Evolutionary conservation across 2,797 vertebrate species (phyloP), one percentile per base, ranked within the genome.

Genomic region (Triplophysa yarkandensis): DNA sequence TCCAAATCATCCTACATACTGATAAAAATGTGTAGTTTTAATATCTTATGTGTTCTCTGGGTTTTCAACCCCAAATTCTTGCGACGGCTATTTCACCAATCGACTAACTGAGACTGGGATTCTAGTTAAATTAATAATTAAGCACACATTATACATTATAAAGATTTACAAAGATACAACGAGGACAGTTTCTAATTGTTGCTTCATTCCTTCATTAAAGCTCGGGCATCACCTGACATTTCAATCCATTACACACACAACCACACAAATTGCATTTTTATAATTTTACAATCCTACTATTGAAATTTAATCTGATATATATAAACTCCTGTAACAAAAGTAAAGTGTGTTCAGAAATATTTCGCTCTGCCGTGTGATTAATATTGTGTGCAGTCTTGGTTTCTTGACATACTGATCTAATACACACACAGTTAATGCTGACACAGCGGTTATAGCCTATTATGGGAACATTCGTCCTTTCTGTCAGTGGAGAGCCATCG

Each of bases 401-500:
- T 58, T 58, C 63, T 66, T 58, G 62, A 74, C 62, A 25, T 74
- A 25, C 52, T 66, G 63, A 74, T 48, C 62, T 74, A 74, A 74
- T 58, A 68, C 44, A 76, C 63, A 75, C 32, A 34, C 19, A 23
- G 75, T 36, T 62, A 68, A 68, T 39, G 61, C 61, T 55, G 70
- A 68, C 44, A 80, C 43, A 61, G 67, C 60, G 34, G 58, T 58
- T 66, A 46, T 57, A 58, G 72, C 55, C 72, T 80, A 76, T 82
- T 78, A 78, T 78, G 78, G 69, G 77, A 78, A 78, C 76, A 74
- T 78, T 78, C 60, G 68, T 70, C 64, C 68, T 76, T 72, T 72
- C 68, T 73, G 74, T 76, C 74, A 67, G 67, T 28, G 36, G 13
- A 70, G 32, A 61, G 61, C 54, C 13, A 74, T 74, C 71, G 55